Evolutionary conservation across 2,797 vertebrate genomes (phyloP), one percentile per base, ranked within the genome.

Genomic region (Yasuhikotakia modesta): DNA sequence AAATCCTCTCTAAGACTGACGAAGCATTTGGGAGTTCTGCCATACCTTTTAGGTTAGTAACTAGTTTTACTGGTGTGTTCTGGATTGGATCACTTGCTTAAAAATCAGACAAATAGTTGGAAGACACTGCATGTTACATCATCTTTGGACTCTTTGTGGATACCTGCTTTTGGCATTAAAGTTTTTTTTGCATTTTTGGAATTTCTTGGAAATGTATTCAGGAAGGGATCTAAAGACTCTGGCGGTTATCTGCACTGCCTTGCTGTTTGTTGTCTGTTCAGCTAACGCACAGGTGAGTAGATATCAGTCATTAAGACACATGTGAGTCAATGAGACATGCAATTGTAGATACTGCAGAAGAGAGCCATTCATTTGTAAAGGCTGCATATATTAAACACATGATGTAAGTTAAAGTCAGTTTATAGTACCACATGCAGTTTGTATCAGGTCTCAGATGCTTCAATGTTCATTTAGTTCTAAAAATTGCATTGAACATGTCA

Each of bases 281-380:
- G 61, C 81, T 75, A 68, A 69, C 22, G 53, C 61, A 76, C 65
- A 78, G 17, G 83, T 84, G 50, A 80, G 80, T 82, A 61, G 39
- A 43, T 43, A 61, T 43, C 27, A 70, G 2, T 16, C 48, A n/a
- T 12, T 45, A 8, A 27, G 27, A 27, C 27, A 27, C 27, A 27
- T 27, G 4, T 27, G 2, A 27, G 27, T 27, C 35, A 12, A 6
- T 30, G 7, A 27, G 16, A 27, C n/a, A 60, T 60, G 17, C 12
- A 10, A 11, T 6, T 64, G 16, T 52, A 14, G 17, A 24, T 2
- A 48, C 19, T 22, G 58, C 58, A 52, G 8, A 50, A 21, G 2
- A 64, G 11, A 22, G 32, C 24, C 32, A 8, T 61, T 63, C 0
- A 17, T 30, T 0, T 60, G 17, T 46, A 17, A 60, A 30, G 3